phyloP scores from a whole-genome alignment of 2,888 invertebrate species.

The Bugulina stolonifera region DNA sequence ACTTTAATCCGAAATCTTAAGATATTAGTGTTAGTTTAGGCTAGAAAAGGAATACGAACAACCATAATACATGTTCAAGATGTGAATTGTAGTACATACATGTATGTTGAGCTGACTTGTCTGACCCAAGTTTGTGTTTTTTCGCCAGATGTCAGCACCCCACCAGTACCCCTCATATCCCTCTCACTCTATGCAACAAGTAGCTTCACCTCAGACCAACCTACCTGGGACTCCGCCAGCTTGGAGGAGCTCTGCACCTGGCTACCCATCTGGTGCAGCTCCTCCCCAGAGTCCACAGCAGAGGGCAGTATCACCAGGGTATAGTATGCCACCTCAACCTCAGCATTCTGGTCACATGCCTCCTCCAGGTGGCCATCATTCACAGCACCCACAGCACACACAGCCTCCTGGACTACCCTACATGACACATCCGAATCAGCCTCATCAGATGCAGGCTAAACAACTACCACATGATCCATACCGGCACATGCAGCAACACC shows the following conservation, averaged over 20 bases:
- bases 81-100: no score
- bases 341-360: background rate
- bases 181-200: constrained; percentile 23
- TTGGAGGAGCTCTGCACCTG: background rate
- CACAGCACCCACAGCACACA: background rate
- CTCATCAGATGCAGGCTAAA: constrained; percentile 9
- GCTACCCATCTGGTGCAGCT: background rate
- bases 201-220: background rate
- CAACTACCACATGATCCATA: constrained; percentile 26
- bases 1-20: no score
- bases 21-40: no score
- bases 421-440: constrained; percentile 22
- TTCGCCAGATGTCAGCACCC: background rate
- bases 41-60: no score
- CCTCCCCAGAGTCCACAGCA: constrained; percentile 20
- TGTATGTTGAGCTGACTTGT: no score
- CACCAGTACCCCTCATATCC: constrained; percentile 25
- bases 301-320: background rate
- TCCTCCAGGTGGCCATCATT: background rate
- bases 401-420: background rate
- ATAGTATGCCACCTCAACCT: background rate
- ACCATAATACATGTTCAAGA: no score
- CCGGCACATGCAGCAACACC: constrained; percentile 27
- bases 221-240: background rate
- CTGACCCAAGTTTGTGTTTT: background rate